phyloP scores from a whole-genome alignment of 2,797 vertebrate species.

The Coregonus ussuriensis region DNA sequence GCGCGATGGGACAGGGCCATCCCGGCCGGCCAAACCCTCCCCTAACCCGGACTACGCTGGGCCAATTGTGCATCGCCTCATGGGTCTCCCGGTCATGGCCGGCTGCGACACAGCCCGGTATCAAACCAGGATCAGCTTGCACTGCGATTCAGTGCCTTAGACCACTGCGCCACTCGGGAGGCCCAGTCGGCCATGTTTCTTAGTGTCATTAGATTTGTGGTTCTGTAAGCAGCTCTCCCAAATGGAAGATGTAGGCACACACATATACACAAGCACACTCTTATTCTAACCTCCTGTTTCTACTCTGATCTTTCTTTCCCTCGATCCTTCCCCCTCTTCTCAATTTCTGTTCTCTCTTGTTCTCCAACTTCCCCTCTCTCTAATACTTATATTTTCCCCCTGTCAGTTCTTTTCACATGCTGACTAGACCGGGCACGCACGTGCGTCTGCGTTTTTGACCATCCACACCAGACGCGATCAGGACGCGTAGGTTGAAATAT shows the following conservation, averaged over 20 bases:
- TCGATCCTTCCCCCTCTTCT: neutral
- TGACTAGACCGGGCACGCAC: too few species aligned
- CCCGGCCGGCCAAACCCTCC: too few species aligned
- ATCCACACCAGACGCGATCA: too few species aligned
- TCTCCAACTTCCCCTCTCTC: neutral
- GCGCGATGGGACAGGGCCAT: too few species aligned
- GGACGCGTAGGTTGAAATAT: too few species aligned
- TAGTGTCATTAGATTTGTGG: slow-evolving; percentile 21
- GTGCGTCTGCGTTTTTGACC: too few species aligned
- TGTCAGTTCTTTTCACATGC: neutral
- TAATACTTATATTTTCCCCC: neutral
- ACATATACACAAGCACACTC: neutral
- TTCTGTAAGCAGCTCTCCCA: slow-evolving; percentile 8
- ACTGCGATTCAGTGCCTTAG: too few species aligned
- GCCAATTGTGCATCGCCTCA: too few species aligned
- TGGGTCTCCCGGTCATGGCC: too few species aligned
- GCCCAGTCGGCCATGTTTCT: neutral
- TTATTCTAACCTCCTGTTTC: neutral
- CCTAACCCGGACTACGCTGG: neutral
- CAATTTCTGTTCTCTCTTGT: neutral
- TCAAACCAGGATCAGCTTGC: too few species aligned
- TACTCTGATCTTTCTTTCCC: neutral
- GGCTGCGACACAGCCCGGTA: too few species aligned
- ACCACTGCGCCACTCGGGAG: too few species aligned
- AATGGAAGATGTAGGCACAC: neutral